These are phyloP conservation scores for Channa striata DNA, from an alignment of 2,797 vertebrate species.

Conservation along the genomic window DNA sequence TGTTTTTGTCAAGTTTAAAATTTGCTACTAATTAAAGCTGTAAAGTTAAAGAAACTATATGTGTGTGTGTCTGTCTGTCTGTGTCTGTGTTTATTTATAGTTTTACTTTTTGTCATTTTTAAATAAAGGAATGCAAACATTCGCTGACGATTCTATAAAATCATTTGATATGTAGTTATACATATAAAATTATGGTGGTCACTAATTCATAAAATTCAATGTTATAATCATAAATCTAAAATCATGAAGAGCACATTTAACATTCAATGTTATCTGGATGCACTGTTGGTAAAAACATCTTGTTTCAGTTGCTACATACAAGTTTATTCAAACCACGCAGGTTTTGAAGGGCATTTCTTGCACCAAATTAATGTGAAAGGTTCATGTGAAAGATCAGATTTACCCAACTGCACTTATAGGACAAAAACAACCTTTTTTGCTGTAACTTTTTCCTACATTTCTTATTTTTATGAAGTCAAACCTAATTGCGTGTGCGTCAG, in stretches of 20 bases:
- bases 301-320: conserved; percentile 18
- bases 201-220: not conserved
- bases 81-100: too few species aligned
- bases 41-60: too few species aligned
- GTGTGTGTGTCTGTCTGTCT: too few species aligned
- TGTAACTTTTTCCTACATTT: conserved; percentile 85
- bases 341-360: conserved; percentile 34
- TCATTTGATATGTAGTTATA: too few species aligned
- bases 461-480: conserved; percentile 82
- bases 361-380: conserved; percentile 38
- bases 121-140: too few species aligned
- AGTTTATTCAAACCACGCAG: conserved; percentile 29
- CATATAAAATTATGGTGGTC: too few species aligned
- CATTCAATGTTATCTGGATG: conserved; percentile 22
- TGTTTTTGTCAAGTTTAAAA: too few species aligned
- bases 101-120: too few species aligned
- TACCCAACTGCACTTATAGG: conserved; percentile 33
- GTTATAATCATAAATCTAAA: not conserved
- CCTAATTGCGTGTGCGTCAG: conserved; percentile 79
- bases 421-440: conserved; percentile 65
- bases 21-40: too few species aligned
- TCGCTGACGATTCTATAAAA: too few species aligned
- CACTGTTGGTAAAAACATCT: conserved; percentile 22
- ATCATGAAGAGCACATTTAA: conserved; percentile 27
- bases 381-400: not conserved